Evolutionary conservation across 2,888 invertebrate species (phyloP).

Genomic region (Belgica antarctica): DNA sequence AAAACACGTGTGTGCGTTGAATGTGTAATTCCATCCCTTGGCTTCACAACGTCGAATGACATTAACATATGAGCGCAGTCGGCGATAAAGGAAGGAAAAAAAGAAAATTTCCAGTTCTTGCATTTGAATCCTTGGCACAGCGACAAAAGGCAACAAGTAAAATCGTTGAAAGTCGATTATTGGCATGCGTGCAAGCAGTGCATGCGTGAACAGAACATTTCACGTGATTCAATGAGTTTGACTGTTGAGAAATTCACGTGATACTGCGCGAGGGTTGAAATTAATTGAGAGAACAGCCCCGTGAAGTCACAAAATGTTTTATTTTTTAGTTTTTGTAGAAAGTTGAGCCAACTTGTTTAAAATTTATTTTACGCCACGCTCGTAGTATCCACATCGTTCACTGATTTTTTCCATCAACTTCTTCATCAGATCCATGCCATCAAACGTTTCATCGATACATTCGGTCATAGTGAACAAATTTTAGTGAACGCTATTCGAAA

Average conservation of each 20-base stretch:
- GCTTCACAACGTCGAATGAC: not conserved
- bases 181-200: constrained; percentile 24
- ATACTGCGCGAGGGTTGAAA: not conserved
- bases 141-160: constrained; percentile 24
- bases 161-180: constrained; percentile 17
- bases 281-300: too few species aligned
- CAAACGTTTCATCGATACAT: too few species aligned
- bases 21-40: constrained; percentile 36
- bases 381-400: too few species aligned
- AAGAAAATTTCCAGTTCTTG: not conserved
- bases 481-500: too few species aligned
- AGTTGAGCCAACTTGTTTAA: too few species aligned
- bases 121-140: not conserved
- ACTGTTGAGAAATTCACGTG: too few species aligned
- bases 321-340: too few species aligned
- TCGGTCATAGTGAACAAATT: too few species aligned
- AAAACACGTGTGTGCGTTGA: constrained; percentile 40
- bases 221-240: not conserved
- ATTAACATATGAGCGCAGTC: constrained; percentile 18
- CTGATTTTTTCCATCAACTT: too few species aligned
- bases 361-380: too few species aligned
- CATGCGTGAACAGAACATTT: not conserved
- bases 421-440: too few species aligned
- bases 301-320: too few species aligned
- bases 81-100: not conserved